Conservation (phyloP, 2,113 vertebrate genomes). For the Psilopsiagon aurifrons region DNA sequence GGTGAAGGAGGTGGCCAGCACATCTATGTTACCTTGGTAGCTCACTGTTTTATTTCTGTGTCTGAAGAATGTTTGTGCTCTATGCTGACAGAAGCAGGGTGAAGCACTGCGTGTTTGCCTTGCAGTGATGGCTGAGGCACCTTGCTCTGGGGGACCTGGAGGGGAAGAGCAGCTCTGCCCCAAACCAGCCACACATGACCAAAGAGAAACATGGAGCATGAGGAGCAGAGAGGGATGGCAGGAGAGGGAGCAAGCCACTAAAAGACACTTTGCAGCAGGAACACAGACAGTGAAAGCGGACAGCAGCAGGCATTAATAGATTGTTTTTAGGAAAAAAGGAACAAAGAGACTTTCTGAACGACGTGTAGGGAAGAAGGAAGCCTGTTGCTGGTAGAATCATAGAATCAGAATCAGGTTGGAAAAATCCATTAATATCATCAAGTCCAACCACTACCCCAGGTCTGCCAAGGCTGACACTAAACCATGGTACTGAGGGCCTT, state of each 20-base stretch:
- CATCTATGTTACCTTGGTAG: rapidly evolving
- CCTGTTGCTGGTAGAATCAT: not conserved
- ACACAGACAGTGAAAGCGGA: not conserved
- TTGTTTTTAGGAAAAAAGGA: not conserved
- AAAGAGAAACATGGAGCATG: not conserved
- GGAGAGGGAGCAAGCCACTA: rapidly evolving
- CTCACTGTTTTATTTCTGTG: not conserved
- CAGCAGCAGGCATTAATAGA: not conserved
- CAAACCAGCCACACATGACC: not conserved
- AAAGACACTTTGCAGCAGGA: not conserved
- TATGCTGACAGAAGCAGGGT: not conserved
- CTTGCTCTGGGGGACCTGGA: rapidly evolving
- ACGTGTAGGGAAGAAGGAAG: rapidly evolving
- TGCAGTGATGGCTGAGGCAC: not conserved
- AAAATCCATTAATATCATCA: not conserved
- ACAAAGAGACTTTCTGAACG: not conserved
- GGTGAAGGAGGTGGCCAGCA: not conserved
- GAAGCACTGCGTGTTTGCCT: not conserved
- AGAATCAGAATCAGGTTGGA: not conserved
- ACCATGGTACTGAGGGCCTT: not conserved
- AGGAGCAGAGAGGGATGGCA: not conserved
- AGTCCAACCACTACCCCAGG: not conserved
- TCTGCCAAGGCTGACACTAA: not conserved
- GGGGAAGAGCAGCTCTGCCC: not conserved
- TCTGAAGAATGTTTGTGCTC: not conserved